Evolutionary conservation across 1,140 invertebrate species (phyloP).

Genomic region (Pectinophora gossypiella): DNA sequence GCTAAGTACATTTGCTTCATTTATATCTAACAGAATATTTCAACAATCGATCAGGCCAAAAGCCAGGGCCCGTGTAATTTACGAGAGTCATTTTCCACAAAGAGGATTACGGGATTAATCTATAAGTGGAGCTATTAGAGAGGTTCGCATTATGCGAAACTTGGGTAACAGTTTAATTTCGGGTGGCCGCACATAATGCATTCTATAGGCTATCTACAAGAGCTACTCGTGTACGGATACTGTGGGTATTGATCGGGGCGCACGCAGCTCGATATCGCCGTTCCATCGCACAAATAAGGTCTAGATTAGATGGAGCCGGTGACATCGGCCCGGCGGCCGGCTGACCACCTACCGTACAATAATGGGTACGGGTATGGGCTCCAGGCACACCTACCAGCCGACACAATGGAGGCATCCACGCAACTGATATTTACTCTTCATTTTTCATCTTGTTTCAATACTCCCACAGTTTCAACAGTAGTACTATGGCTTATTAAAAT

Average conservation of each 20-base stretch:
- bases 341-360: slow-evolving; percentile 6
- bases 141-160: neutral
- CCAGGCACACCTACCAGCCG: slow-evolving; percentile 19
- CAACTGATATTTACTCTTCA: slow-evolving; percentile 20
- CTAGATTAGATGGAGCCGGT: slow-evolving; percentile 9
- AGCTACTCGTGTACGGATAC: slow-evolving; percentile 15
- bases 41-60: no score
- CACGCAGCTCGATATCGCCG: slow-evolving; percentile 5
- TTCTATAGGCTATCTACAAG: slow-evolving; percentile 4
- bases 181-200: slow-evolving; percentile 9
- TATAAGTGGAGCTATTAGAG: neutral
- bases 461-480: no score
- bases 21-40: no score
- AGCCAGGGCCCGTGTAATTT: no score
- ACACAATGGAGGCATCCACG: slow-evolving; percentile 21
- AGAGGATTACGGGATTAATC: neutral
- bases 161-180: slow-evolving; percentile 9
- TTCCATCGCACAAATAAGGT: slow-evolving; percentile 8
- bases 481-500: no score
- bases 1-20: no score
- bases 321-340: no score
- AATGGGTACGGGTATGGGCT: slow-evolving; percentile 17
- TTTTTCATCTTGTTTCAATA: no score
- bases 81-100: neutral
- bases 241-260: slow-evolving; percentile 17